A percentile compares a stretch with the other conserved stretches of the same genome.
These are phyloP conservation scores for Drosophila peninsularis DNA, from an alignment of 2,888 invertebrate genomes.

Conservation along the genomic window DNA sequence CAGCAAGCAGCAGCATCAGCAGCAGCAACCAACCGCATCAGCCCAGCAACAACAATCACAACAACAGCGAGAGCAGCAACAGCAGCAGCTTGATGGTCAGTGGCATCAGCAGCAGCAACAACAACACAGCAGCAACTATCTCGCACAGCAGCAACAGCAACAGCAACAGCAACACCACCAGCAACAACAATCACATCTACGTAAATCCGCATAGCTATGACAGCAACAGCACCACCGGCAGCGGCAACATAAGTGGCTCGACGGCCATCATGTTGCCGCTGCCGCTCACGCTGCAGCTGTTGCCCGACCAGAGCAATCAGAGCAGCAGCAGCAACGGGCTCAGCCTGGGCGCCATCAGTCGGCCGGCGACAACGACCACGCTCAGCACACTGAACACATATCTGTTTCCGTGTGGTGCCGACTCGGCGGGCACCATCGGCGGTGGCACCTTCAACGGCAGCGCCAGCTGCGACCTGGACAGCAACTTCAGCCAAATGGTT, in stretches of 20 bases:
- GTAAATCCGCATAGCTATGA: slow-evolving; percentile 83
- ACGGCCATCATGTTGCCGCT: slow-evolving; percentile 70
- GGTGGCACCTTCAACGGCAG: slow-evolving; percentile 78
- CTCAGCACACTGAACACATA: slow-evolving; percentile 83
- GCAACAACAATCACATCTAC: slow-evolving; percentile 83
- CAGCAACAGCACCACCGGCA: slow-evolving; percentile 76
- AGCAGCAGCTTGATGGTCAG: slow-evolving; percentile 39
- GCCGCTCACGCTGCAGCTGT: slow-evolving; percentile 47
- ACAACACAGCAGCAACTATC: slow-evolving; percentile 5
- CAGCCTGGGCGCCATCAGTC: slow-evolving; percentile 67
- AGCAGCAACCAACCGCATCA: slow-evolving; percentile 60
- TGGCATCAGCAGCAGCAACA: slow-evolving; percentile 55
- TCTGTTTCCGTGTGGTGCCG: slow-evolving; percentile 83
- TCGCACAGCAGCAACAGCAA: slow-evolving; percentile 69
- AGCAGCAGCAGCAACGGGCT: slow-evolving; percentile 34
- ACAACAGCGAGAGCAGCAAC: slow-evolving; percentile 20
- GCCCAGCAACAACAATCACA: slow-evolving; percentile 46
- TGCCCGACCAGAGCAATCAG: slow-evolving; percentile 43
- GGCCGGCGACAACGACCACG: slow-evolving; percentile 78
- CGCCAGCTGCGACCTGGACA: slow-evolving; percentile 82
- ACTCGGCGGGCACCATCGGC: slow-evolving; percentile 76
- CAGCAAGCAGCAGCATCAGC: slow-evolving; percentile 51
- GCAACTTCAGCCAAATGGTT: slow-evolving; percentile 84
- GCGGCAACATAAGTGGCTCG: slow-evolving; percentile 75
- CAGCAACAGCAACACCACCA: slow-evolving; percentile 47